Base-by-base conservation (phyloP, 30 jellyfish, hydroid and myxozoan genomes). In the Calvadosia cruxmelitensis region DNA sequence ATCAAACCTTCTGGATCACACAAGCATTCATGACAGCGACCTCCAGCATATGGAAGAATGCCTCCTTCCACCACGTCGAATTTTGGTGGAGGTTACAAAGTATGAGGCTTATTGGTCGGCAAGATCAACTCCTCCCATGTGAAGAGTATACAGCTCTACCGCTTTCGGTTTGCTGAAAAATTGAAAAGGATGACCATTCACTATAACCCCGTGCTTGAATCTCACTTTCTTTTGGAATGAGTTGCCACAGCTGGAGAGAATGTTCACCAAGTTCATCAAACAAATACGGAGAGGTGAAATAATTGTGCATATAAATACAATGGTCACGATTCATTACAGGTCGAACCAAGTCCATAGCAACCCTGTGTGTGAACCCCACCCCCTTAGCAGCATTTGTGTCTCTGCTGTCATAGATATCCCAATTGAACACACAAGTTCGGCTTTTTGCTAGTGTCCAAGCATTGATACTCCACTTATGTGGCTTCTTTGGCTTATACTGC, bases 101-200 rank as follows among this genome's bases (percentile, higher is more conserved):
- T 34, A 69, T 1, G 62, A 36, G 0, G 72, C 78, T 50, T 69
- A 34, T 29, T 69, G 78, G 72, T 69, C 78, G 0, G 78, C 78
- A 23, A 49, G 72, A 49, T 69, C 70, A 20, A 69, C 78, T 24
- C 78, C 78, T 12, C 78, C 78, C 78, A 69, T 67, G 70, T 2
- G 2, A 10, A 12, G n/a, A 33, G 71, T 67, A 27, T 67, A 35
- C 36, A 69, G 20, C 69, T 69, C 78, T 34, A 69, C 49, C 1
- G 71, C 78, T 31, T 34, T 30, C 34, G 75, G 75, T 2, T 66
- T 31, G 31, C 13, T 23, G 34, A 66, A 3, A 31, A 1, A 69
- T 36, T 49, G 30, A 29, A 20, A 69, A 27, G 78, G 78, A 7
- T 42, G 0, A 1, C 78, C 78, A 69, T 69, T 27, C 25, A 68